These are phyloP conservation scores for Peromyscus attwateri DNA, from an alignment of 2,797 vertebrate genomes.

Conservation along the genomic window DNA sequence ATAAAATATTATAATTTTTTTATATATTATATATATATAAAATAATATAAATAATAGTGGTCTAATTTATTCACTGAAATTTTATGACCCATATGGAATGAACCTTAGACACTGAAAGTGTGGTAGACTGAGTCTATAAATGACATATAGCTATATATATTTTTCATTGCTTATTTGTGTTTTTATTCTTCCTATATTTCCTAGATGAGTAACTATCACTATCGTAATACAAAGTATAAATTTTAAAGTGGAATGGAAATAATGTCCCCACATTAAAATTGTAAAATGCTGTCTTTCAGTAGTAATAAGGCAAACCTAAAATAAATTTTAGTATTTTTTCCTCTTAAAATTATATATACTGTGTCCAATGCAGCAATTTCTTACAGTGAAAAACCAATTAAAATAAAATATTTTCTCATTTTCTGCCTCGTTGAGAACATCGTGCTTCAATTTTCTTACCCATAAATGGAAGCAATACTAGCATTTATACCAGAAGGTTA, in stretches of 20 bases:
- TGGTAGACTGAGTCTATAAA: not conserved
- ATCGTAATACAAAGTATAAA: slow-evolving; percentile 2
- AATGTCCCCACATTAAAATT: not conserved
- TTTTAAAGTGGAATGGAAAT: not conserved
- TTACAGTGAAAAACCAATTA: not conserved
- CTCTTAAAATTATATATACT: not conserved
- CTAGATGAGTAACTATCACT: not conserved
- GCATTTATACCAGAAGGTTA: not conserved
- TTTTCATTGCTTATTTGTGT: not conserved
- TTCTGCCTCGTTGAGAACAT: not conserved
- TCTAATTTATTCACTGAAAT: slow-evolving; percentile 12
- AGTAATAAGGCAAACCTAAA: not conserved
- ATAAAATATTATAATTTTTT: not conserved
- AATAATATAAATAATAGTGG: not conserved
- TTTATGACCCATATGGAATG: not conserved
- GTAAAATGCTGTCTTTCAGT: not conserved
- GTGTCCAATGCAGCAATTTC: not conserved
- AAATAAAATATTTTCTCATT: not conserved
- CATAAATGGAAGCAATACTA: not conserved
- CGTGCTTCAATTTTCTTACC: not conserved
- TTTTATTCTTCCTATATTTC: not conserved
- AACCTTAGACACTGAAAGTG: not conserved
- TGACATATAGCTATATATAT: not conserved
- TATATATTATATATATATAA: too few species aligned
- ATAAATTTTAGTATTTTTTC: not conserved